Base-by-base conservation (phyloP, 2,797 vertebrate species). In the Betta splendens region DNA sequence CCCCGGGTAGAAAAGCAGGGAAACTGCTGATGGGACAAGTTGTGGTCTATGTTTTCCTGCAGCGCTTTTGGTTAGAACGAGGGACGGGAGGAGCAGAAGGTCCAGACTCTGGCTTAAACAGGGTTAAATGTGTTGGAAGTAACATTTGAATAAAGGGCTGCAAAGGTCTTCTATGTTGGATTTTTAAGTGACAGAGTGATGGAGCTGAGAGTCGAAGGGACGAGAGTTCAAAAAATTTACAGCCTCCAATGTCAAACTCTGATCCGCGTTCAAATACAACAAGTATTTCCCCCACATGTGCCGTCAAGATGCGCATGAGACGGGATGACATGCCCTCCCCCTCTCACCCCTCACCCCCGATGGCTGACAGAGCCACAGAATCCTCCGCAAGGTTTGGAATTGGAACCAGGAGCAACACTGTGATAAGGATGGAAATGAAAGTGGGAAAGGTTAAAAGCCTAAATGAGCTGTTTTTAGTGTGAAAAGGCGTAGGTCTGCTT, bases 241-340 rank as follows among this genome's bases (percentile, higher is more conserved):
- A 25, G 57, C 62, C 52, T 38, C 28, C 49, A 23, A 15, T 73
- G 72, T 81, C 69, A 62, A 51, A 59, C 71, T 65, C 52, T 66
- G 69, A 79, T 81, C 68, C 0, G 25, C 74, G 73, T 74, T 80
- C 49, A 75, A 59, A 80, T 58, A 36, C 67, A 71, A 70, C n/a
- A 76, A 76, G 63, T 62, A 74, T 65, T 66, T 72, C 51, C 59
- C 37, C 38, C 42, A 47, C 85, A 85, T 86, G 72, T 86, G 86
- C 68, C 25, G 38, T 82, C 85, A 86, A 86, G 86, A 85, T 88
- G 87, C 35, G 40, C 21, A 23, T 40, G 61, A 69, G 69, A 64
- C 54, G 56, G 29, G 67, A 61, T 61, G 78, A 84, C 76, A 79
- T 50, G 62, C 66, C 35, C 36, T 10, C 57, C 25, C 57, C 29